Percentiles rank a stretch among this genome's conserved stretches.
Conservation (phyloP, 2,888 invertebrate genomes). For the Ceraclea dissimilis region DNA sequence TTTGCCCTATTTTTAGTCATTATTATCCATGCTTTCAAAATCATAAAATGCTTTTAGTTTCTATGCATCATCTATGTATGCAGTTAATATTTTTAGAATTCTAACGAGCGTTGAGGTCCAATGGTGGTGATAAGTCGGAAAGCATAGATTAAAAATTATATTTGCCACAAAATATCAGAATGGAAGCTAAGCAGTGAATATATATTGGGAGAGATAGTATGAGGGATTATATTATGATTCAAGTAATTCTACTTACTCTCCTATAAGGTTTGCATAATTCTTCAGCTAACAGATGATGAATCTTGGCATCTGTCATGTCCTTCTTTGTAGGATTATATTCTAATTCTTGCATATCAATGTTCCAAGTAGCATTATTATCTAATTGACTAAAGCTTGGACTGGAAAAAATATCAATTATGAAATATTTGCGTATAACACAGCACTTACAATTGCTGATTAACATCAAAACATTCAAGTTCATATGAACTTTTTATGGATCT, state of each 20-base stretch:
- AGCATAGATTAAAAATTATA: neutral
- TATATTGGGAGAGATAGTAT: neutral
- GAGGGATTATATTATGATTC: neutral
- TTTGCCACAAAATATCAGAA: neutral
- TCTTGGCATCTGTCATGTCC: conserved; percentile 88
- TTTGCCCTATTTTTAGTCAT: too few species aligned
- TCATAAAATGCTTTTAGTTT: too few species aligned
- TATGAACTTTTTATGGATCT: too few species aligned
- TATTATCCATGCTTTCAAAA: too few species aligned
- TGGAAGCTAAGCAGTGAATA: conserved; percentile 1
- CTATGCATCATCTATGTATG: too few species aligned
- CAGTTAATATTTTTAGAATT: neutral
- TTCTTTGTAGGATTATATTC: conserved; percentile 90
- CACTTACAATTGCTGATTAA: too few species aligned
- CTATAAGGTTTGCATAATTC: conserved; percentile 82
- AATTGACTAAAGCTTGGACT: conserved; percentile 80
- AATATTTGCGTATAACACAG: neutral
- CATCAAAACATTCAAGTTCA: too few species aligned
- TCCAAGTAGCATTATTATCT: conserved; percentile 77
- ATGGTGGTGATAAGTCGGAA: neutral
- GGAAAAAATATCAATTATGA: conserved; percentile 21
- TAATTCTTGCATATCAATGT: conserved; percentile 88
- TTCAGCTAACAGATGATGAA: conserved; percentile 86
- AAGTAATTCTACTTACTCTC: conserved; percentile 53
- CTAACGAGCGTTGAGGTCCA: neutral